These are phyloP conservation scores for Alligator sinensis DNA, from an alignment of 2,113 vertebrate species.

Conservation along the genomic window DNA sequence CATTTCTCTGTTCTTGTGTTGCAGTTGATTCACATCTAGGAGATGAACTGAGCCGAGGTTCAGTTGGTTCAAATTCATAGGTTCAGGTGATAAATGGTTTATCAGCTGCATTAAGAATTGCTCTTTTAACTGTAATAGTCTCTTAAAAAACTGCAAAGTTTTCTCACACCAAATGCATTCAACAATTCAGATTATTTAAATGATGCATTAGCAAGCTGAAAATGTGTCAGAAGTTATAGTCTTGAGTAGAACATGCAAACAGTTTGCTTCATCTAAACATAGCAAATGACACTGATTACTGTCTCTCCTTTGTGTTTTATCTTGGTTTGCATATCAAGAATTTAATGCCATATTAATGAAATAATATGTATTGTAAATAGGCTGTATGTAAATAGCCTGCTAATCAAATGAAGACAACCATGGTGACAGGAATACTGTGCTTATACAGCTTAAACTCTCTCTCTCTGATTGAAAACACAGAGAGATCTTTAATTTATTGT, in stretches of 20 bases:
- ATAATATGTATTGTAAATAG: neutral
- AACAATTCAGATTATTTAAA: slow-evolving; percentile 29
- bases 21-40: neutral
- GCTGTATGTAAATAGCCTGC: neutral
- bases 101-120: slow-evolving; percentile 26
- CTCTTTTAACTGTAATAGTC: neutral
- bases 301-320: neutral
- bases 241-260: slow-evolving; percentile 35
- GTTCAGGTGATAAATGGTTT: slow-evolving; percentile 23
- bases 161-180: neutral
- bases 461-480: slow-evolving; percentile 7
- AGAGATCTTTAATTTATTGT: slow-evolving; percentile 51
- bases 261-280: neutral
- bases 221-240: neutral
- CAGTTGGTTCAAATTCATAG: neutral
- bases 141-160: neutral
- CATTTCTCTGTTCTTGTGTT: slow-evolving; percentile 10
- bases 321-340: neutral
- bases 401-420: neutral
- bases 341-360: slow-evolving; percentile 3
- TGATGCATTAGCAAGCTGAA: neutral
- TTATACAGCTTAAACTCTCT: slow-evolving; percentile 2
- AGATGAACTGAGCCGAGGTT: too few species aligned
- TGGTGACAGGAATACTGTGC: neutral
- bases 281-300: neutral